A percentile compares a stretch with the other conserved stretches of the same genome.
Conservation (phyloP, 2,888 invertebrate genomes). For the Eupithecia subumbrata region DNA sequence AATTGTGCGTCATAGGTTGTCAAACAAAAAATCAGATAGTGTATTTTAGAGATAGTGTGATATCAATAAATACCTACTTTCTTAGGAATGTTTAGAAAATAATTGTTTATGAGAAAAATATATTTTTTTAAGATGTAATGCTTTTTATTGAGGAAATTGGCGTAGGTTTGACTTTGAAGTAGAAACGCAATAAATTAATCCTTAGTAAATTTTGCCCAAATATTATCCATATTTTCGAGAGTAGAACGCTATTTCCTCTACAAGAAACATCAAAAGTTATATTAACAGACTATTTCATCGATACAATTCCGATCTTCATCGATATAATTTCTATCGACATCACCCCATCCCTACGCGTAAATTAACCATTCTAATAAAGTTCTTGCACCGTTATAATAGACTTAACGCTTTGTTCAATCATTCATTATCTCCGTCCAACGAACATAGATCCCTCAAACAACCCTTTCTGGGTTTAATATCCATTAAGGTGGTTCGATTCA, state of each 20-base stretch:
- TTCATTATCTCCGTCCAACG: constrained; percentile 72
- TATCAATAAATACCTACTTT: too few species aligned
- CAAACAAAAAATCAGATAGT: too few species aligned
- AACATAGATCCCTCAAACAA: constrained; percentile 63
- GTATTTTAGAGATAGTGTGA: too few species aligned
- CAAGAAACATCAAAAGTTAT: not conserved
- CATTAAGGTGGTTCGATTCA: constrained; percentile 41
- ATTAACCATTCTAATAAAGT: constrained; percentile 81
- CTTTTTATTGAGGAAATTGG: too few species aligned
- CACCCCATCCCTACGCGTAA: constrained; percentile 54
- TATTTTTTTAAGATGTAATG: too few species aligned
- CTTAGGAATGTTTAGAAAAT: too few species aligned
- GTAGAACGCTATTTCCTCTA: not conserved
- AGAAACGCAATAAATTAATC: too few species aligned
- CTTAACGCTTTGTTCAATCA: constrained; percentile 82
- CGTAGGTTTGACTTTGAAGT: too few species aligned
- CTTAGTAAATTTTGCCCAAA: too few species aligned
- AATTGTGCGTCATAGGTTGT: too few species aligned
- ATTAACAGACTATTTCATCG: constrained; percentile 14
- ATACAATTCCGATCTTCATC: constrained; percentile 13
- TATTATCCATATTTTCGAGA: too few species aligned
- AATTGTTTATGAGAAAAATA: too few species aligned
- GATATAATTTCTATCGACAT: constrained; percentile 46
- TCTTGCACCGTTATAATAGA: constrained; percentile 79
- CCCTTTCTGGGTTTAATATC: constrained; percentile 58